Conservation (phyloP, 2,113 vertebrate species). For the Bothrops jararaca region DNA sequence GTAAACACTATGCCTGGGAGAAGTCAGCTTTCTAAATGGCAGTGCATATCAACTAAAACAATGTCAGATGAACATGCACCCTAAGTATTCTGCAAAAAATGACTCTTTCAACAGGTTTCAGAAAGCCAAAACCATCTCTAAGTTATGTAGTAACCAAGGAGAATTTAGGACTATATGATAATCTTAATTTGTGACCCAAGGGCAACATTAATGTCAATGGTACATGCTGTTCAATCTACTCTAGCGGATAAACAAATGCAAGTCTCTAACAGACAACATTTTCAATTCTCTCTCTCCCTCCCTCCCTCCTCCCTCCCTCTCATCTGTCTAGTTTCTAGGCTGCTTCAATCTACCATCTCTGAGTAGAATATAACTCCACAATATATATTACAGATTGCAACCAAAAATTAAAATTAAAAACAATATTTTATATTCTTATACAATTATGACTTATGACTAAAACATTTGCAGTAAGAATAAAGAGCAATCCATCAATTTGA, state of each 20-base stretch:
- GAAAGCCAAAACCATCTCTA: background rate
- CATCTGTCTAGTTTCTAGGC: background rate
- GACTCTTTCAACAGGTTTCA: background rate
- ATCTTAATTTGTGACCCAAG: background rate
- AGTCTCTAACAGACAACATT: background rate
- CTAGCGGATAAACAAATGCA: background rate
- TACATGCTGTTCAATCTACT: background rate
- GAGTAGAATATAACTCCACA: background rate
- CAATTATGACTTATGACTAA: background rate
- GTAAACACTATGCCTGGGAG: background rate
- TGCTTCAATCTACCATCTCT: background rate
- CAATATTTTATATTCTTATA: background rate
- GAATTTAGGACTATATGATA: background rate
- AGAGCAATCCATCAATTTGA: background rate
- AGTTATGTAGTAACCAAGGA: background rate
- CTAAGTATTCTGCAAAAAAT: background rate
- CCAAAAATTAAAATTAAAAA: background rate
- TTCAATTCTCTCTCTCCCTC: background rate
- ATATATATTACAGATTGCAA: background rate
- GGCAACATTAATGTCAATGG: background rate
- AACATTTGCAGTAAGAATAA: background rate
- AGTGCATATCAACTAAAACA: background rate
- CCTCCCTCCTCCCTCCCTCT: background rate
- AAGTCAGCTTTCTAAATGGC: background rate
- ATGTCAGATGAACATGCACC: background rate